Base-by-base conservation (phyloP, 1,140 invertebrate genomes). In the Temnothorax curvispinosus region DNA sequence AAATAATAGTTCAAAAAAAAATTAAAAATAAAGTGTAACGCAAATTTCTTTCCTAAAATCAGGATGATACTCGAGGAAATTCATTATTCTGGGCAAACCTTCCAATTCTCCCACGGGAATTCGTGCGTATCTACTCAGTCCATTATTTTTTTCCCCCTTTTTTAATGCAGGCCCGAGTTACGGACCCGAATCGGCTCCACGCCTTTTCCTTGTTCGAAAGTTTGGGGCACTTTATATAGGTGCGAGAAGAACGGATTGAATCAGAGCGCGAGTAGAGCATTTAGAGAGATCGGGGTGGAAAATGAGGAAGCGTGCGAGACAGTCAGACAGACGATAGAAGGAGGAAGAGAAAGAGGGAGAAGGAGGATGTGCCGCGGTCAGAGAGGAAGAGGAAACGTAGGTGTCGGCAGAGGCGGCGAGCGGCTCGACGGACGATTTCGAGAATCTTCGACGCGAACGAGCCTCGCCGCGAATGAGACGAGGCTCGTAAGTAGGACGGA, bases 161-260 rank as follows among this genome's bases (percentile, higher is more conserved):
- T 56, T 71, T n/a, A 47, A 7, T 13, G 21, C n/a, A 21, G 47
- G 35, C 38, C 44, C 71, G 72, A 72, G 58, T 89, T 85, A 85
- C 47, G n/a, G 71, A 64, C 41, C 54, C 60, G 67, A 18, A 47
- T 35, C 13, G 21, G 86, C 89, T 94, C 92, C 93, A 94, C 93
- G 93, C 94, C 94, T 91, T 92, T 94, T 91, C 90, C 86, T 89
- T 93, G 93, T 94, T 93, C 92, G 69, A 93, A 92, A 89, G 58
- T 67, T 41, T 3, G 18, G 85, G n/a, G 32, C 72, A 27, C 41
- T 87, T 69, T 67, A 74, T 87, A 87, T 84, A 88, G 71, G 64
- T 58, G 38, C 52, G 86, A 32, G 86, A 74, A 27, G 69, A 84
- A 60, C 50, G 80, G 56, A 47, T 60, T 35, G 38, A 82, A 74